Base-by-base conservation (phyloP, 2,888 invertebrate genomes). In the Esperia sulphurella region DNA sequence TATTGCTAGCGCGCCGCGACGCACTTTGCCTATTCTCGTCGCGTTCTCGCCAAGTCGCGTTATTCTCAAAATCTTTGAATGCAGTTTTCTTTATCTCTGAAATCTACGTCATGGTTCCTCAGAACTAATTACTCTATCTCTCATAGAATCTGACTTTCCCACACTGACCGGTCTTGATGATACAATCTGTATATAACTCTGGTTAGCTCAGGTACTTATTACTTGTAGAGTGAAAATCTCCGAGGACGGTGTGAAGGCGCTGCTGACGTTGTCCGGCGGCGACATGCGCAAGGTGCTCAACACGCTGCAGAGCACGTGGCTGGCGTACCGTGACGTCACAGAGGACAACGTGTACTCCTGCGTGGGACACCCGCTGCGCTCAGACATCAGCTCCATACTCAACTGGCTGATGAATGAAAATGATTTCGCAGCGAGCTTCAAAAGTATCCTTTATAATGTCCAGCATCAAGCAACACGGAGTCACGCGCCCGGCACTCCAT, bases 251-350 rank as follows among this genome's bases (percentile, higher is more conserved):
- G 94, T 95, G 73, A 92, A 95, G 59, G 98, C 99, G 0, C 79
- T 99, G 4, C 90, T 98, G 54, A 94, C 95, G 0, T 89, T 99
- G 1, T 96, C 98, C 0, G 95, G 95, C 50, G 99, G 99, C 9
- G 99, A 99, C 83, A 99, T 99, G 99, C 92, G 99, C 59, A 97
- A 96, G 79, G 97, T 98, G 0, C 83, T 99, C 14, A 99, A 99
- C 84, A 96, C 99, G 14, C 89, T 99, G 44, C 99, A 99, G 90
- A 97, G 98, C 85, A 97, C 98, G 9, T 95, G 96, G 84, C 93
- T 99, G 83, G 98, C 98, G 1, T 97, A 95, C 80, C 95, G 95
- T 59, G 89, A 91, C 57, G 96, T 99, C 31, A 95, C 94, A 28
- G 98, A 98, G 83, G 94, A 96, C 59, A 95, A 94, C 75, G 98